These are phyloP conservation scores for Synanceia verrucosa DNA, from an alignment of 2,797 vertebrate genomes.

Conservation along the genomic window DNA sequence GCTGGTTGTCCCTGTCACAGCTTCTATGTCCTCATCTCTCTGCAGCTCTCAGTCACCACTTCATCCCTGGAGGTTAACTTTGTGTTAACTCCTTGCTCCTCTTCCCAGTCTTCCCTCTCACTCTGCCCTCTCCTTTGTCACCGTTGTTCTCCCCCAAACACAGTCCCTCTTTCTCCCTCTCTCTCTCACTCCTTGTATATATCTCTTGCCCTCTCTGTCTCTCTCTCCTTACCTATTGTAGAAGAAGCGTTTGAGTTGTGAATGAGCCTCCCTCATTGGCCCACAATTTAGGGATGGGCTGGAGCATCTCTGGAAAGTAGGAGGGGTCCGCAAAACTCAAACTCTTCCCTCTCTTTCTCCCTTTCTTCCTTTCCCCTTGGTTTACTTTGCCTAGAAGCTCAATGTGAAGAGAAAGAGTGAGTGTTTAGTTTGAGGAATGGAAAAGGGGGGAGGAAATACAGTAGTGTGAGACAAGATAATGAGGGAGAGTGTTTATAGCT, in stretches of 20 bases:
- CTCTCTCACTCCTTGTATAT: conserved; percentile 70
- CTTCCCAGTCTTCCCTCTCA: conserved; percentile 38
- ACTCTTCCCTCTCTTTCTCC: conserved; percentile 72
- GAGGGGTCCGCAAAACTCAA: conserved; percentile 72
- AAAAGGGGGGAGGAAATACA: neutral
- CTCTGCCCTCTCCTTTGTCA: conserved; percentile 46
- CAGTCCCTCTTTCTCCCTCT: conserved; percentile 51
- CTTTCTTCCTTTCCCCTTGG: conserved; percentile 41
- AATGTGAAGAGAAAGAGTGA: conserved; percentile 44
- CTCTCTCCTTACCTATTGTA: conserved; percentile 88
- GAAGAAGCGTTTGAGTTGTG: conserved; percentile 75
- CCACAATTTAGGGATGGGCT: conserved; percentile 79
- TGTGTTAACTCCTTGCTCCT: conserved; percentile 28
- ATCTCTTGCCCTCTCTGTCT: conserved; percentile 62
- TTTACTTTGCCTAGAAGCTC: conserved; percentile 44
- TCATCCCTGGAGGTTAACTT: conserved; percentile 47
- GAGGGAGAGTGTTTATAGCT: conserved; percentile 38
- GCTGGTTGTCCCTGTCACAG: conserved; percentile 47
- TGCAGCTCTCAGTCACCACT: conserved; percentile 42
- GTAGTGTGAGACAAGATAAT: conserved; percentile 27
- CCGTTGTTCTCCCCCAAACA: conserved; percentile 48
- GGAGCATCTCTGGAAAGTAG: conserved; percentile 80
- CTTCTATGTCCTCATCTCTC: conserved; percentile 46
- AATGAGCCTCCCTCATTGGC: conserved; percentile 79
- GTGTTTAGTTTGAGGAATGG: conserved; percentile 44